Percentiles rank a stretch among this genome's conserved stretches.
Evolutionary conservation across 2,888 invertebrate genomes (phyloP).

Genomic region (Ophraella communa): DNA sequence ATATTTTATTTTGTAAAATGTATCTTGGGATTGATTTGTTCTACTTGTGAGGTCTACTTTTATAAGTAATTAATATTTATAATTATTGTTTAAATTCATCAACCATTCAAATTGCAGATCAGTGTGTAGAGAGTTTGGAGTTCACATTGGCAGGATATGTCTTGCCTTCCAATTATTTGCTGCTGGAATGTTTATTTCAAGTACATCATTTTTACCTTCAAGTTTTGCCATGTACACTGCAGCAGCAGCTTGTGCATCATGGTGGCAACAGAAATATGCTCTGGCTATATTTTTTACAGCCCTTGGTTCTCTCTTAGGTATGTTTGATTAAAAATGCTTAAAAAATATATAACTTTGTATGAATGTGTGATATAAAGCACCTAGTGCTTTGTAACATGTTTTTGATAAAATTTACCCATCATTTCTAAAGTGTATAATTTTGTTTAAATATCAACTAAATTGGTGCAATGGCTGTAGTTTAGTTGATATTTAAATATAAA

Average conservation of each 20-base stretch:
- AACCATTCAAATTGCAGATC: constrained; percentile 64
- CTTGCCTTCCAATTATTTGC: constrained; percentile 81
- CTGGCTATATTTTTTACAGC: constrained; percentile 85
- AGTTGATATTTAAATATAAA: too few species aligned
- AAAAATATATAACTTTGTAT: not conserved
- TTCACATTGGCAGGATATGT: constrained; percentile 85
- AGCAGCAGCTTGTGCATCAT: constrained; percentile 83
- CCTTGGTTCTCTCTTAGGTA: constrained; percentile 75
- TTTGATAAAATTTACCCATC: too few species aligned
- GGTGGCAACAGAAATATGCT: constrained; percentile 83
- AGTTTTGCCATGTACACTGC: constrained; percentile 93
- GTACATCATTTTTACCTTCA: constrained; percentile 90
- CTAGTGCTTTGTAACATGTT: constrained; percentile 8
- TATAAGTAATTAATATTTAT: constrained; percentile 77
- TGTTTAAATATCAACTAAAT: too few species aligned
- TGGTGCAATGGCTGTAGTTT: too few species aligned
- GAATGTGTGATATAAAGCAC: too few species aligned
- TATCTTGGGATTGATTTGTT: constrained; percentile 79
- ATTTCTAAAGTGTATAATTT: too few species aligned
- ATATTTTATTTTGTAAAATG: constrained; percentile 90
- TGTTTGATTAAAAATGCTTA: constrained; percentile 6
- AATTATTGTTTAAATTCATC: constrained; percentile 1
- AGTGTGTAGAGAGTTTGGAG: constrained; percentile 88
- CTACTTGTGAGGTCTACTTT: constrained; percentile 88
- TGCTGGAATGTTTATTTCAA: constrained; percentile 89